These are phyloP conservation scores for Epirrhoe alternata DNA, from an alignment of 2,888 invertebrate species.

Conservation along the genomic window DNA sequence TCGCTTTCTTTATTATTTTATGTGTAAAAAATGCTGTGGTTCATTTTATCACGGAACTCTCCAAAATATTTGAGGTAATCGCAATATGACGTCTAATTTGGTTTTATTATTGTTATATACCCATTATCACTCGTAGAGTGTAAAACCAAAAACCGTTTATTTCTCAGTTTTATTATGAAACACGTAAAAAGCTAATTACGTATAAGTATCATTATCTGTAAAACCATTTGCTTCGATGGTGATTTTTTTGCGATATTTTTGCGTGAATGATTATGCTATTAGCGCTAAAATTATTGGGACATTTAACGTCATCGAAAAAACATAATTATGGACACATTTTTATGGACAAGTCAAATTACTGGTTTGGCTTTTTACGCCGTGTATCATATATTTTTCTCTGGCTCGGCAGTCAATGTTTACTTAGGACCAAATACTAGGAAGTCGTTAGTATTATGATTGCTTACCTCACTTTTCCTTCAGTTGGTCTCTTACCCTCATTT, in stretches of 20 bases:
- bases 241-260: slow-evolving; percentile 5
- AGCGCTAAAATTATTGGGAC: slow-evolving; percentile 9
- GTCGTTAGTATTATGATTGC: slow-evolving; percentile 1
- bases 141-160: slow-evolving; percentile 31
- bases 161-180: slow-evolving; percentile 25
- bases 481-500: background rate
- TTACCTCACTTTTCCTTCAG: background rate
- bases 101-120: slow-evolving; percentile 41
- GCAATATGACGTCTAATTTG: slow-evolving; percentile 39
- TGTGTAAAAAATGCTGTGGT: background rate
- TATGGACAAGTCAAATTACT: background rate
- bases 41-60: slow-evolving; percentile 5
- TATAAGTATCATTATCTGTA: background rate
- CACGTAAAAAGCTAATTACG: slow-evolving; percentile 5
- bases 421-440: background rate
- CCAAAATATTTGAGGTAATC: slow-evolving; percentile 37
- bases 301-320: background rate
- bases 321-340: background rate
- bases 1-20: background rate
- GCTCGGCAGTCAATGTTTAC: slow-evolving; percentile 4
- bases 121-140: slow-evolving; percentile 34
- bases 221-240: slow-evolving; percentile 11
- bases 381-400: background rate
- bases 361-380: background rate
- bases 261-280: background rate